Evolutionary conservation across 2,888 invertebrate species (phyloP), one percentile per base, ranked within the genome.

Genomic region (Sarcophaga variegata): DNA sequence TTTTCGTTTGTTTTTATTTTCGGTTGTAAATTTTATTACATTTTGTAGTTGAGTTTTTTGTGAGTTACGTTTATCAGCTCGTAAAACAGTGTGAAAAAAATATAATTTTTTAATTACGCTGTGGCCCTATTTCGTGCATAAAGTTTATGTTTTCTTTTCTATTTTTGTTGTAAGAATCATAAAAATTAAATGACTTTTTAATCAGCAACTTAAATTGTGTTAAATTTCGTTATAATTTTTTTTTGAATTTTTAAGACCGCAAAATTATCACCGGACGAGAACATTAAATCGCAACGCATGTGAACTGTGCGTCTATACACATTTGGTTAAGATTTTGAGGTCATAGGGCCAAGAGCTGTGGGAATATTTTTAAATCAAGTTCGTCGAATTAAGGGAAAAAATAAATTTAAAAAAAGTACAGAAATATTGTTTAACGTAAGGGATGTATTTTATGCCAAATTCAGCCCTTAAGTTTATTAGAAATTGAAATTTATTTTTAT

Each of bases 131-230:
- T 54, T 54, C 54, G 5, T 54, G 17, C 4, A 54, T 54, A 14
- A 54, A 14, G 12, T 14, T 54, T 54, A 5, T 54, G 4, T 17
- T 54, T 54, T 54, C 17, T 12, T 54, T 54, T 54, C 17, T 54
- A 54, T n/a, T 37, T 59, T 71, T 59, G 59, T 45, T 66, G 59
- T 54, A 37, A 54, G 27, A n/a, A 66, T 59, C 59, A 80, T 80
- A 81, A 81, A 76, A 66, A 17, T 81, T 54, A 63, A 76, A 76
- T 63, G 47, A 81, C 54, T 49, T 62, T 75, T 81, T 76, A 66
- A 76, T 70, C 81, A 37, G 81, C n/a, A 49, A 63, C 37, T 70
- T 63, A 63, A 70, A 22, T 47, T 17, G 20, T 67, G 60, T 22
- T 64, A 63, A 75, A 69, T n/a, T 22, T 54, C 17, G 54, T 54